phyloP scores from a whole-genome alignment of 2,797 vertebrate species.

The Mionectes olivaceus region DNA sequence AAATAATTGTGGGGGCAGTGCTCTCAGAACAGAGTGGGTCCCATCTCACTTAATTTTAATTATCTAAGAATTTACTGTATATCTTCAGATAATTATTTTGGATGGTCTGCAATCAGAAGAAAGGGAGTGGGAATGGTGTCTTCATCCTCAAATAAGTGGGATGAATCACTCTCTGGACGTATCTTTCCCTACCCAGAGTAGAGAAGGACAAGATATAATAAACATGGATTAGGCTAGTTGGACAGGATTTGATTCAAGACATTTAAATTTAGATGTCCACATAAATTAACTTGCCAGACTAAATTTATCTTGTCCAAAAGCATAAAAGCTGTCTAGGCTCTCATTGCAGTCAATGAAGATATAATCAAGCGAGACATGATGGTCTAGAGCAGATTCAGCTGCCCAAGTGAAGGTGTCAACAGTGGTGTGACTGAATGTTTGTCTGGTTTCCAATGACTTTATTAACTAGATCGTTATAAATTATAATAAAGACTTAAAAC shows the following conservation, averaged over 20 bases:
- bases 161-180: not conserved
- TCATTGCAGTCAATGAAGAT: not conserved
- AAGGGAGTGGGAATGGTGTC: not conserved
- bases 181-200: not conserved
- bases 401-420: not conserved
- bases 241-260: not conserved
- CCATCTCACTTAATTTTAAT: not conserved
- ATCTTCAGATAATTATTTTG: not conserved
- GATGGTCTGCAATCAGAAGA: not conserved
- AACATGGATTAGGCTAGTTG: not conserved
- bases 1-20: not conserved
- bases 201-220: not conserved
- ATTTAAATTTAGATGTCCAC: not conserved
- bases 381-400: not conserved
- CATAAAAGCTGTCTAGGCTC: not conserved
- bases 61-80: not conserved
- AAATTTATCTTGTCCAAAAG: conserved; percentile 2
- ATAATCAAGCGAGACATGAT: not conserved
- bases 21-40: not conserved
- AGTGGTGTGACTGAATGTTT: accelerated
- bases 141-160: not conserved
- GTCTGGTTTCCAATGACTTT: not conserved
- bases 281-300: not conserved
- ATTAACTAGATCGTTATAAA: not conserved
- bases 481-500: not conserved